Evolutionary conservation across 2,888 invertebrate species (phyloP).

Genomic region (Heliconius charithonia): DNA sequence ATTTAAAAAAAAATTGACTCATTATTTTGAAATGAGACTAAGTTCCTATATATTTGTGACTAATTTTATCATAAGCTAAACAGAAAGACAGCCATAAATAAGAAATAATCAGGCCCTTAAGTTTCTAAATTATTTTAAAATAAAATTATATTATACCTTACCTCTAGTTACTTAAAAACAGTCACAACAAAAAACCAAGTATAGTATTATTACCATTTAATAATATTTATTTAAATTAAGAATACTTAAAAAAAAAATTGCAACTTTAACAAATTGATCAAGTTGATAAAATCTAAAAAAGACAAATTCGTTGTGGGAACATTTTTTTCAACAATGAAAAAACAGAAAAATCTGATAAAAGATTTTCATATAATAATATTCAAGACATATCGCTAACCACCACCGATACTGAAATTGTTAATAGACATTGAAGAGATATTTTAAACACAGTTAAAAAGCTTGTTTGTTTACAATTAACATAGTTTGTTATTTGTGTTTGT

Average conservation of each 20-base stretch:
- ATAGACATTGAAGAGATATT: constrained; percentile 37
- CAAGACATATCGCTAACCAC: constrained; percentile 40
- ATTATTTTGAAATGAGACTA: background rate
- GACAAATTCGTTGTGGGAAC: constrained; percentile 31
- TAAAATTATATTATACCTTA: too few species aligned
- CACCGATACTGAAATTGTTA: constrained; percentile 54
- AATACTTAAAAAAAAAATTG: background rate
- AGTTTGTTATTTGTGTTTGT: constrained; percentile 30
- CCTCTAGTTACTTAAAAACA: too few species aligned
- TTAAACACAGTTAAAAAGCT: constrained; percentile 32
- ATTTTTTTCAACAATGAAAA: background rate
- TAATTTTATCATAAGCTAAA: background rate
- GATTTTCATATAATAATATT: background rate
- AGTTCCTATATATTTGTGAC: background rate
- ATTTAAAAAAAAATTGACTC: background rate
- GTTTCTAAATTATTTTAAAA: background rate
- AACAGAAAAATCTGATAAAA: background rate
- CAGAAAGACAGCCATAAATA: background rate
- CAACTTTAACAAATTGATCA: background rate
- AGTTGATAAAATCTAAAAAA: background rate
- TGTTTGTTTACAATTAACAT: constrained; percentile 28
- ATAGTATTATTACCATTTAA: background rate
- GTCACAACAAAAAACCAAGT: too few species aligned
- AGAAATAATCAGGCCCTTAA: background rate
- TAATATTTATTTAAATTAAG: background rate